Percentiles rank a stretch among this genome's conserved stretches.
Evolutionary conservation across 2,113 vertebrate genomes (phyloP).

Genomic region (Malurus cyaneus): DNA sequence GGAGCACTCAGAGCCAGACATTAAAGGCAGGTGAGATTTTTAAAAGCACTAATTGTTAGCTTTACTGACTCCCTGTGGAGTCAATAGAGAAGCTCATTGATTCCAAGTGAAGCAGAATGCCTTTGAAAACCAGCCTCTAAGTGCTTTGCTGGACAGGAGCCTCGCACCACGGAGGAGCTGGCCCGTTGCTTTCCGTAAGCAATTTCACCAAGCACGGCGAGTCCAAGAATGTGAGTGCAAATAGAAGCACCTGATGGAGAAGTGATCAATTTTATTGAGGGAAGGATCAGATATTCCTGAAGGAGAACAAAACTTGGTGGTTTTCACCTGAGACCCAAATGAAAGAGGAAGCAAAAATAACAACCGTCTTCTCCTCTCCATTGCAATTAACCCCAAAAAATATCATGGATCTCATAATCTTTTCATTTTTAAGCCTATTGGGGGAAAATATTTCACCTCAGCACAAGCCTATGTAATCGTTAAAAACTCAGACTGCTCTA

Average conservation of each 20-base stretch:
- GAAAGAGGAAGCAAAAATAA: slow-evolving; percentile 2
- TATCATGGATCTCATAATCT: background rate
- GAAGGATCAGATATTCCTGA: background rate
- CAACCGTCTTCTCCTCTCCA: background rate
- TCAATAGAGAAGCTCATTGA: slow-evolving; percentile 54
- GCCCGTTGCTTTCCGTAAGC: slow-evolving; percentile 25
- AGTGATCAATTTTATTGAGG: slow-evolving; percentile 54
- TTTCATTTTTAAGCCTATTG: background rate
- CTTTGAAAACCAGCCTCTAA: slow-evolving; percentile 58
- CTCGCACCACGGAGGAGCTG: background rate
- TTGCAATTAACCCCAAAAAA: background rate
- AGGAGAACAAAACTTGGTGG: background rate
- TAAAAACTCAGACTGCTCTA: background rate
- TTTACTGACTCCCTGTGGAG: slow-evolving; percentile 48
- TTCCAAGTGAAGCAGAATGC: slow-evolving; percentile 44
- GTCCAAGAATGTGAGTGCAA: background rate
- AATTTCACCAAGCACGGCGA: background rate
- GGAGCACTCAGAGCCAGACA: slow-evolving; percentile 1
- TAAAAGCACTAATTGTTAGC: slow-evolving; percentile 59
- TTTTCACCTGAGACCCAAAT: background rate
- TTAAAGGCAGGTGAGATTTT: slow-evolving; percentile 57
- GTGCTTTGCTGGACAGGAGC: slow-evolving; percentile 64
- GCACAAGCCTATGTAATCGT: background rate
- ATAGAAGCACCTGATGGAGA: slow-evolving; percentile 25
- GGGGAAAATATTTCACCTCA: background rate